These are phyloP conservation scores for Limnothrissa miodon DNA, from an alignment of 2,113 vertebrate genomes.

Conservation along the genomic window DNA sequence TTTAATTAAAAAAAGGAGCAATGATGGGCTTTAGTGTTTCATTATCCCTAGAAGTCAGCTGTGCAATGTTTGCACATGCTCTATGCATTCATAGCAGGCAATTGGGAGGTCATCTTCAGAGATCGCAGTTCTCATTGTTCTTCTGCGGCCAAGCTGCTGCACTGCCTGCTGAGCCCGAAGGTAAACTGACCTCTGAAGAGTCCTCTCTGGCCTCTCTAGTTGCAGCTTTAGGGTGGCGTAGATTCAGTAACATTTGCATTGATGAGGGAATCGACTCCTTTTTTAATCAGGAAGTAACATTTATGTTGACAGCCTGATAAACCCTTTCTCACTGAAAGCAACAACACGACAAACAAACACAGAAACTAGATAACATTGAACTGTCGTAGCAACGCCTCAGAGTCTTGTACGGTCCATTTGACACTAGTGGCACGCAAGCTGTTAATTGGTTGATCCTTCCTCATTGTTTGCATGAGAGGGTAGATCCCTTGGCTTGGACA, in stretches of 20 bases:
- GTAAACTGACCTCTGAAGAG: conserved; percentile 34
- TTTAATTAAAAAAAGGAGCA: background rate
- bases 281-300: background rate
- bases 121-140: conserved; percentile 23
- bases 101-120: conserved; percentile 10
- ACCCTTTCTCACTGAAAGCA: background rate
- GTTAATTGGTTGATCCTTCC: conserved; percentile 5
- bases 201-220: background rate
- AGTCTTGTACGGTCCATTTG: background rate
- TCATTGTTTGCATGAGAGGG: background rate
- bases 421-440: conserved; percentile 7
- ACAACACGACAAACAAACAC: background rate
- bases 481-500: background rate
- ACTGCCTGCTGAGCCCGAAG: background rate
- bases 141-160: background rate
- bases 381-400: background rate
- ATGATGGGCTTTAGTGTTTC: background rate
- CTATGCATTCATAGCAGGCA: conserved; percentile 27
- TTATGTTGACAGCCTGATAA: background rate
- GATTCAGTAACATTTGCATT: background rate
- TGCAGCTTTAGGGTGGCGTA: background rate
- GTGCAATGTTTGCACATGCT: conserved; percentile 24
- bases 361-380: background rate
- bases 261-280: background rate
- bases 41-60: background rate